Conservation (phyloP, 2,797 vertebrate species). For the Mormyrops attenuatus region DNA sequence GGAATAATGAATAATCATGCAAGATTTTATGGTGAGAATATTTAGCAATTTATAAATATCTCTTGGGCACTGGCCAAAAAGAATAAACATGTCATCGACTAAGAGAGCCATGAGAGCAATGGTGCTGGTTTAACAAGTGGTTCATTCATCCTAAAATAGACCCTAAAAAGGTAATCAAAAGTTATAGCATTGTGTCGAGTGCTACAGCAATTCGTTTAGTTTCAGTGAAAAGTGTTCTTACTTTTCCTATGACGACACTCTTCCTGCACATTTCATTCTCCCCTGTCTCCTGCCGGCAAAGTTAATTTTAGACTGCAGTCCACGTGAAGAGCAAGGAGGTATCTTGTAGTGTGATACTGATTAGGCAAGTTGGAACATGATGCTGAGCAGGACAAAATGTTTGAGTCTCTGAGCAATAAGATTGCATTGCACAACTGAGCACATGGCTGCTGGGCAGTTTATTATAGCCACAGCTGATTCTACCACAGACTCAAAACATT, state of each 20-base stretch:
- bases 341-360: slow-evolving; percentile 1
- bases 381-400: neutral
- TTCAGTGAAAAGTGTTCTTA: neutral
- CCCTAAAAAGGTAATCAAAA: neutral
- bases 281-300: neutral
- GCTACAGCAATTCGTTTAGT: neutral
- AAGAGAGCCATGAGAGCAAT: neutral
- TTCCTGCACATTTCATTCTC: neutral
- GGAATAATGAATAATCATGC: neutral
- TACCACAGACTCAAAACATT: neutral
- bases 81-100: neutral
- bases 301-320: neutral
- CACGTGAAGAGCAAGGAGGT: neutral
- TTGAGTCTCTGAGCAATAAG: neutral
- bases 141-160: neutral
- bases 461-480: neutral
- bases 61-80: neutral
- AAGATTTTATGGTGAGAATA: neutral
- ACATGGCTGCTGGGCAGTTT: neutral
- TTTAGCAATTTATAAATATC: neutral
- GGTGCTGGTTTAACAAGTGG: neutral
- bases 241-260: neutral
- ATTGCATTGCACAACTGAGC: neutral
- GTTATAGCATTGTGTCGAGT: neutral
- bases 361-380: neutral